Conservation (phyloP, 1,140 invertebrate genomes). For the Drosophila insularis region DNA sequence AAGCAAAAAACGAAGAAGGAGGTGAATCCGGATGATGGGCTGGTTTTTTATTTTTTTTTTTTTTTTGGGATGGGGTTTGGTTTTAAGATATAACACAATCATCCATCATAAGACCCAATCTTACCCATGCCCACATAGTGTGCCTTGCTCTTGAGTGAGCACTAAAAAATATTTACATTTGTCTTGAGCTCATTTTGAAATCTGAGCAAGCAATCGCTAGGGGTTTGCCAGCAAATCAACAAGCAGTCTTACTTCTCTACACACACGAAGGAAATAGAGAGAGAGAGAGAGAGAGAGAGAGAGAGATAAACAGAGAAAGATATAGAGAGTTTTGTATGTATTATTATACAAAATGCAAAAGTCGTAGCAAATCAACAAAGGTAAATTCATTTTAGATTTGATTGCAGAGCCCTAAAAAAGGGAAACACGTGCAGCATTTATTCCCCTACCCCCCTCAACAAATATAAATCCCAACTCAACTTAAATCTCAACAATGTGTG, state of each 20-base stretch:
- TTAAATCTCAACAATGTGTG: slow-evolving; percentile 41
- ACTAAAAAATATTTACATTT: slow-evolving; percentile 75
- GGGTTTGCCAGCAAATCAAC: slow-evolving; percentile 60
- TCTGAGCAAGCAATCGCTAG: slow-evolving; percentile 60
- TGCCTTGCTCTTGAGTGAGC: slow-evolving; percentile 49
- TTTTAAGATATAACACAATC: slow-evolving; percentile 38
- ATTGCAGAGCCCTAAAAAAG: slow-evolving; percentile 54
- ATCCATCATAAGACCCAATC: slow-evolving; percentile 68
- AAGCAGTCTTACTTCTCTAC: slow-evolving; percentile 32
- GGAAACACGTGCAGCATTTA: slow-evolving; percentile 71
- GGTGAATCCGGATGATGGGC: not conserved
- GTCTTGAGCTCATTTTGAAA: slow-evolving; percentile 72
- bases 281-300: not conserved
- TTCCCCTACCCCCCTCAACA: slow-evolving; percentile 1
- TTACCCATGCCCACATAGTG: slow-evolving; percentile 23
- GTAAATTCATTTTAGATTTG: slow-evolving; percentile 79
- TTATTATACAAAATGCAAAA: slow-evolving; percentile 70
- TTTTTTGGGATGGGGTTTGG: not conserved
- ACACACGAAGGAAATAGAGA: not conserved
- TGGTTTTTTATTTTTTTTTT: not conserved
- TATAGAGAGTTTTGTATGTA: slow-evolving; percentile 7
- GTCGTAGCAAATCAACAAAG: slow-evolving; percentile 73
- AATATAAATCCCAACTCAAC: slow-evolving; percentile 27
- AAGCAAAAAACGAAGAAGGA: not conserved
- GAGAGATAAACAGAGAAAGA: not conserved